Evolutionary conservation across 2,797 vertebrate species (phyloP), one percentile per base, ranked within the genome.

Genomic region (Ciconia nigra): DNA sequence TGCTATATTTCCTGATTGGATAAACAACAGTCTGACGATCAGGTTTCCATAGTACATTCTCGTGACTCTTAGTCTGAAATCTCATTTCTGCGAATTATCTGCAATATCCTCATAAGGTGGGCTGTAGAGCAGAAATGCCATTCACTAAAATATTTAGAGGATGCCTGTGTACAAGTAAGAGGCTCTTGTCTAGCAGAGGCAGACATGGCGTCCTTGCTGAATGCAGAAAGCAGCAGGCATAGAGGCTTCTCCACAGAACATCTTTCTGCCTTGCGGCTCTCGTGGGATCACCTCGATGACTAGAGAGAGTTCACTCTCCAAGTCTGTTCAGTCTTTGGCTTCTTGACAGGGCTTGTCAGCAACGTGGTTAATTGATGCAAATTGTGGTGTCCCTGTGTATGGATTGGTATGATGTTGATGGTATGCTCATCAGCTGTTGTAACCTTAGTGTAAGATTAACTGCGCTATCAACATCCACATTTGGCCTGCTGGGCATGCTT

Each of bases 371-470:
- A 46, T 5, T 41, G 54, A 47, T 51, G 13, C 1, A n/a, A 41
- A 41, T 13, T 52, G 17, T 41, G 42, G 4, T 49, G 26, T 46
- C 24, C 29, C 58, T 83, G 10, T 1, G 0, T 39, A 73, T 26
- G 42, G 22, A 33, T 26, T 18, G 5, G 3, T 16, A 12, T 4
- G 47, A 73, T 24, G 9, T 0, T 83, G 63, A 58, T 1, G 2
- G 17, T 52, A 28, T 19, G 5, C 17, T 76, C 21, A 42, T 78
- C 39, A 79, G 55, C 11, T 37, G 35, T 11, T 69, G 39, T 11
- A 82, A 61, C 25, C 41, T 71, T 69, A 47, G 11, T 44, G 22
- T 47, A 55, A 81, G 29, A 69, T 46, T 41, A 69, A 57, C n/a
- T n/a, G 11, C 33, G 28, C 16, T 61, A 39, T 28, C 18, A 71